Evolutionary conservation across 2,888 invertebrate species (phyloP), one percentile per base, ranked within the genome.

Genomic region (Elegia similella): DNA sequence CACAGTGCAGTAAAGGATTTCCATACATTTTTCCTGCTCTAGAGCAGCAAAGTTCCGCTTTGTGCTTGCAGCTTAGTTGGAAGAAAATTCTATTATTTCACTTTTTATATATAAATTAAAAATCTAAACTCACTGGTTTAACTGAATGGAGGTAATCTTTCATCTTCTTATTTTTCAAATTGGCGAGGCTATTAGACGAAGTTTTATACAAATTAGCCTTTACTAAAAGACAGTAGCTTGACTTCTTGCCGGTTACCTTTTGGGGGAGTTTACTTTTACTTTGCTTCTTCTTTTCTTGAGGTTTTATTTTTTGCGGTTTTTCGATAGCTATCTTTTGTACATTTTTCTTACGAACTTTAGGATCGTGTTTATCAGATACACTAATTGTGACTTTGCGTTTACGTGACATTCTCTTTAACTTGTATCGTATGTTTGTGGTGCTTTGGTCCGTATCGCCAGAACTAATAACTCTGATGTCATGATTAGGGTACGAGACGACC

Each of bases 121-220:
- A 43, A 12, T 13, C 3, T 15, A 29, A 48, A 69, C 77, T 77
- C 64, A 80, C 87, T 52, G 86, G 86, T 62, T 82, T 82, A 0
- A 30, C 61, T 68, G 6, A 70, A 62, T 15, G 70, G 62, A 67
- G 64, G 52, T 62, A 62, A 43, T 70, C 63, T 16, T 67, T 72
- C 58, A 55, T 65, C 56, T 64, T 69, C 59, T 64, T 63, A 56
- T 65, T 70, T 2, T 62, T 38, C n/a, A 67, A 46, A 58, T 68
- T 16, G 66, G 65, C 59, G 62, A 68, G 55, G 72, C 66, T 50
- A 64, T 47, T 50, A 6, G 66, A 59, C 13, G 69, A 65, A 60
- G 63, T 60, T 66, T 73, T 76, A 16, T 61, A 69, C 16, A 56
- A 71, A 53, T 60, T 56, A 56, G 68, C 72, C 63, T 69, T 73